These are phyloP conservation scores for Mesocentrotus franciscanus DNA, from an alignment of 53 echinoderm and acorn worm species.

Conservation along the genomic window DNA sequence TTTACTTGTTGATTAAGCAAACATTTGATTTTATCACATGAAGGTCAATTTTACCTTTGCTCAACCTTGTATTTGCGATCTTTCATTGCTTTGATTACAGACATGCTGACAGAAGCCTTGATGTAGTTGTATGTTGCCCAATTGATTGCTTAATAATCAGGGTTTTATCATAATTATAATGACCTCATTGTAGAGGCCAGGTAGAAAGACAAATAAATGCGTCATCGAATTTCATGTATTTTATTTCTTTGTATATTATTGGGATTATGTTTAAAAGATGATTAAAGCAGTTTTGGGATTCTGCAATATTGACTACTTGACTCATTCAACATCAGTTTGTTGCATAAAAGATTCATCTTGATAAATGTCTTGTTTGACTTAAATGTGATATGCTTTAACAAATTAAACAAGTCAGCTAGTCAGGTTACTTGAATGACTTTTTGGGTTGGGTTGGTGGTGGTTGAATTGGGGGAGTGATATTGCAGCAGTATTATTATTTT, in stretches of 20 bases:
- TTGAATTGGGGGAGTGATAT: too few relatives aligned
- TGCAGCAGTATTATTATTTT: too few relatives aligned
- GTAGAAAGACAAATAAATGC: background rate
- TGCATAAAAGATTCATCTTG: background rate
- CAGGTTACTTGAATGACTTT: too few relatives aligned
- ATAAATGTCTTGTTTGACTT: background rate
- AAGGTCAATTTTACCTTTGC: too few relatives aligned
- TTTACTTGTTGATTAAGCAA: too few relatives aligned
- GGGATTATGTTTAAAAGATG: background rate
- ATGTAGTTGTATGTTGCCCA: background rate
- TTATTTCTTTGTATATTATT: background rate
- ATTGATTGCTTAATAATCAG: background rate
- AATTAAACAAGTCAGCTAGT: background rate
- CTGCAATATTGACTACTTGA: background rate
- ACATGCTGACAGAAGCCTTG: background rate
- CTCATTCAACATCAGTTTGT: background rate
- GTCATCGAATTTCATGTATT: background rate
- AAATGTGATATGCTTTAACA: background rate
- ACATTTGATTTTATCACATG: too few relatives aligned
- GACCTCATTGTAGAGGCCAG: conserved; percentile 7
- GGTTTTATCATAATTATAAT: background rate
- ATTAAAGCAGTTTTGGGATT: background rate
- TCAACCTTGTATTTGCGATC: too few relatives aligned
- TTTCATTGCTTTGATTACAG: too few relatives aligned
- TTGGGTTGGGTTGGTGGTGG: too few relatives aligned